Evolutionary conservation across 2,888 invertebrate genomes (phyloP).

Genomic region (Xestobium rufovillosum): DNA sequence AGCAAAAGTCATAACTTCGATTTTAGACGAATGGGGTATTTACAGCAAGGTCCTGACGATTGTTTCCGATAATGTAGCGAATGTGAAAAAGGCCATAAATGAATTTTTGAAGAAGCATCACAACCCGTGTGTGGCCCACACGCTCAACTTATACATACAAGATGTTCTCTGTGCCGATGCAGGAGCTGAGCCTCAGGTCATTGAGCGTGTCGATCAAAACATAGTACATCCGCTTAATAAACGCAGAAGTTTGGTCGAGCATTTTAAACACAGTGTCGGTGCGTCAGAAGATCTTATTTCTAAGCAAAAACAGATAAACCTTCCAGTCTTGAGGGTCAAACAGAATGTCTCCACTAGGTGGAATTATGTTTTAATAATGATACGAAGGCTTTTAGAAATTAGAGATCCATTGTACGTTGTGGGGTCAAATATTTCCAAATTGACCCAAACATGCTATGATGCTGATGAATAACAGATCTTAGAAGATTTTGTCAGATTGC

Average conservation of each 20-base stretch:
- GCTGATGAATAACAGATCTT: conserved; percentile 15
- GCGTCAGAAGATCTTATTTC: conserved; percentile 17
- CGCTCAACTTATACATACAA: conserved; percentile 23
- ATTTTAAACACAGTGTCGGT: conserved; percentile 20
- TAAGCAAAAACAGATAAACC: conserved; percentile 14
- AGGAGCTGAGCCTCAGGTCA: too few species aligned
- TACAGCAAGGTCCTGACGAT: conserved; percentile 25
- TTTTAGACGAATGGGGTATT: conserved; percentile 27
- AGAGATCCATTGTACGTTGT: conserved; percentile 13
- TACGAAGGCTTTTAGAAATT: conserved; percentile 15
- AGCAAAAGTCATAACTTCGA: conserved; percentile 15
- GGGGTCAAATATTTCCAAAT: conserved; percentile 11
- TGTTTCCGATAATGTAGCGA: conserved; percentile 28
- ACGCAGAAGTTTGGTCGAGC: conserved; percentile 19
- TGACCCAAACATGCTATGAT: conserved; percentile 1
- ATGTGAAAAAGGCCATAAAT: conserved; percentile 27
- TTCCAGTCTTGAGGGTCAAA: conserved; percentile 10
- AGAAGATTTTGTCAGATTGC: conserved; percentile 12
- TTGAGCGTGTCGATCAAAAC: neutral
- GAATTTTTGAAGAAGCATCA: conserved; percentile 25
- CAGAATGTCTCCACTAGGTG: conserved; percentile 12
- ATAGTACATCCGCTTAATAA: conserved; percentile 19
- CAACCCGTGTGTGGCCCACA: conserved; percentile 28
- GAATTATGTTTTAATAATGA: conserved; percentile 15
- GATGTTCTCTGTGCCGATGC: neutral